A percentile compares a stretch with the other conserved stretches of the same genome.
Conservation (phyloP, 2,797 vertebrate species). For the Halcyon badia region DNA sequence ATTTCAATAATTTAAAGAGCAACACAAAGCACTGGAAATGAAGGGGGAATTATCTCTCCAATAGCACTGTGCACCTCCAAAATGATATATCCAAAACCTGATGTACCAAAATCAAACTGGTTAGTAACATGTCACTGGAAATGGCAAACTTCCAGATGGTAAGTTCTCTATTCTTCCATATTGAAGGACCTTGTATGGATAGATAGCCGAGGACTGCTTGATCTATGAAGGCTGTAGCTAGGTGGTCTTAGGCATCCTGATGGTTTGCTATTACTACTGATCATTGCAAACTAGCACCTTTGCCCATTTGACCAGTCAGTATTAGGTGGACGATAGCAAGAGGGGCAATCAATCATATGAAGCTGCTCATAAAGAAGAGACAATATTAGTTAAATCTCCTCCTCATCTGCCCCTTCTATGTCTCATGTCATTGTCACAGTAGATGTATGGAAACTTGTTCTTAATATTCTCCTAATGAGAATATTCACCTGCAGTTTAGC, state of each 20-base stretch:
- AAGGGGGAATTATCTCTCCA: not conserved
- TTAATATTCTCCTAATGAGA: not conserved
- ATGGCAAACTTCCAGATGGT: not conserved
- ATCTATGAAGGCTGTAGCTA: not conserved
- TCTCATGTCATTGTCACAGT: not conserved
- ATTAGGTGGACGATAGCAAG: not conserved
- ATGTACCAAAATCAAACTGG: not conserved
- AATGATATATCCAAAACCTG: not conserved
- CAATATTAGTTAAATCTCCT: not conserved
- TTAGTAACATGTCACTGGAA: not conserved
- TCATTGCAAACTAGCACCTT: not conserved
- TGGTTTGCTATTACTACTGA: not conserved
- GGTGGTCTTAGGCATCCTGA: not conserved
- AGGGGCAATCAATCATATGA: not conserved
- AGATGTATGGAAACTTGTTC: not conserved
- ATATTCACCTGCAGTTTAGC: not conserved
- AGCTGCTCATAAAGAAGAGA: not conserved
- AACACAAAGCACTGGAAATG: not conserved
- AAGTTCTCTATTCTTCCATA: not conserved
- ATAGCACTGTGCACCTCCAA: not conserved
- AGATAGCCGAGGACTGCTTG: not conserved
- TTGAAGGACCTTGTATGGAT: not conserved
- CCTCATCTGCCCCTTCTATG: not conserved
- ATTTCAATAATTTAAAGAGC: not conserved
- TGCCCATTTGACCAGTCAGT: not conserved